Base-by-base conservation (phyloP, 92 coral and sea anemone species). In the Palythoa heliodiscus region DNA sequence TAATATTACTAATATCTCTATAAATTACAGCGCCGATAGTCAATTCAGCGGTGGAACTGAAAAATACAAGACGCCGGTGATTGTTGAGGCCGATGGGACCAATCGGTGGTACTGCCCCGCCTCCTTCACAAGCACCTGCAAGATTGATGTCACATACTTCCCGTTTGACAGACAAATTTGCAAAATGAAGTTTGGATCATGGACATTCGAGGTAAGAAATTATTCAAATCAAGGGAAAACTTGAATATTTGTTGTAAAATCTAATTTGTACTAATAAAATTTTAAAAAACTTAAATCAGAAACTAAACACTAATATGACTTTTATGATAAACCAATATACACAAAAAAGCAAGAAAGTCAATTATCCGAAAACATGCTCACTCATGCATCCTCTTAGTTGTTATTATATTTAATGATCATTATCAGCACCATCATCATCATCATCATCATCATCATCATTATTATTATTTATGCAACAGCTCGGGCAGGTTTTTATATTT, bases 61-160 rank as follows among this genome's bases (percentile, higher is more conserved):
- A 74, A 95, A 95, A 75, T 95, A 93, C 95, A 94, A 95, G 92
- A 95, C 98, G 20, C 98, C 93, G 4, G 94, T 95, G 29, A 95
- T 95, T 39, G 89, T 95, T 25, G 75, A 83, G 15, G 76, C 85
- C 67, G 83, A 87, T 40, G 98, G 98, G 15, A 86, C 70, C 4
- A 89, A 90, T 87, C 89, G 87, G 19, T 95, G 98, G 98, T 95
- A 76, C 82, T 89, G 98, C 53, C 98, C 98, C 15, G 93, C 97
- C 17, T 95, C 98, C 5, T 95, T 95, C 87, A 93, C 95, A 58
- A 95, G 98, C 74, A 95, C 98, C 29, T 95, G 98, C 76, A 93
- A 91, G 15, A 94, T 95, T 61, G 93, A 93, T 82, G 98, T 95
- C 77, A 93, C 95, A n/a, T 95, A 88, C 76, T 95, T 95, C 76